phyloP scores from a whole-genome alignment of 35 echinoderm and acorn worm species.

The Diadema setosum region DNA sequence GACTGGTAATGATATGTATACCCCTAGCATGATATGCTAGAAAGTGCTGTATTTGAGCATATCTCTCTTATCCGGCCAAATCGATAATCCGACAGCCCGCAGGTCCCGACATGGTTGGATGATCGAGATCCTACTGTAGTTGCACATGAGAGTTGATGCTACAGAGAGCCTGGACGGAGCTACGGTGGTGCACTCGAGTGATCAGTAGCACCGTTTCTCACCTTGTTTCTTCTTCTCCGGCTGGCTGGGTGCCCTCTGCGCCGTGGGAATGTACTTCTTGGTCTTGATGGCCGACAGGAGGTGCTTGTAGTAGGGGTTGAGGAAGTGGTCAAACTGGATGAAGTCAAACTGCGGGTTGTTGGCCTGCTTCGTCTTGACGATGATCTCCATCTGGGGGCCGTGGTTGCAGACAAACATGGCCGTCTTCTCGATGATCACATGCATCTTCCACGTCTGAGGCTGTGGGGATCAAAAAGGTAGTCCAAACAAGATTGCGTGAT shows the following conservation, averaged over 20 bases:
- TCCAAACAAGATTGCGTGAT: too few relatives aligned
- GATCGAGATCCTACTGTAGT: too few relatives aligned
- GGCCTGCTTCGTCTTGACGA: constrained; percentile 89
- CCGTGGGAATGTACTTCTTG: constrained; percentile 57
- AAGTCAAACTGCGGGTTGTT: constrained; percentile 98
- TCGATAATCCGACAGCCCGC: too few relatives aligned
- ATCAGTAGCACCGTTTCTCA: too few relatives aligned
- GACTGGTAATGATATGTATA: too few relatives aligned
- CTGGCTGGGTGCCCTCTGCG: not conserved
- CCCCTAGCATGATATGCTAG: too few relatives aligned
- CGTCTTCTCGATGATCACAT: constrained; percentile 88
- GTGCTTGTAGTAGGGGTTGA: constrained; percentile 98
- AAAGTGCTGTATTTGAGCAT: too few relatives aligned
- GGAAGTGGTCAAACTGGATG: constrained; percentile 94
- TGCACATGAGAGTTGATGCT: too few relatives aligned
- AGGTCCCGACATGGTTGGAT: too few relatives aligned
- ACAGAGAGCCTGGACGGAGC: too few relatives aligned
- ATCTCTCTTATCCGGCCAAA: too few relatives aligned
- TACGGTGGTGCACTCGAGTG: too few relatives aligned
- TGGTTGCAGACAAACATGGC: constrained; percentile 70
- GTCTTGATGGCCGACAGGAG: constrained; percentile 71
- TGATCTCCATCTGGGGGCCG: constrained; percentile 95
- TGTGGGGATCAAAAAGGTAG: not conserved
- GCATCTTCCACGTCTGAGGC: constrained; percentile 81
- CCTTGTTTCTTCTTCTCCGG: constrained; percentile 46